These are phyloP conservation scores for Liasis olivaceus DNA, from an alignment of 2,797 vertebrate genomes.

Conservation along the genomic window DNA sequence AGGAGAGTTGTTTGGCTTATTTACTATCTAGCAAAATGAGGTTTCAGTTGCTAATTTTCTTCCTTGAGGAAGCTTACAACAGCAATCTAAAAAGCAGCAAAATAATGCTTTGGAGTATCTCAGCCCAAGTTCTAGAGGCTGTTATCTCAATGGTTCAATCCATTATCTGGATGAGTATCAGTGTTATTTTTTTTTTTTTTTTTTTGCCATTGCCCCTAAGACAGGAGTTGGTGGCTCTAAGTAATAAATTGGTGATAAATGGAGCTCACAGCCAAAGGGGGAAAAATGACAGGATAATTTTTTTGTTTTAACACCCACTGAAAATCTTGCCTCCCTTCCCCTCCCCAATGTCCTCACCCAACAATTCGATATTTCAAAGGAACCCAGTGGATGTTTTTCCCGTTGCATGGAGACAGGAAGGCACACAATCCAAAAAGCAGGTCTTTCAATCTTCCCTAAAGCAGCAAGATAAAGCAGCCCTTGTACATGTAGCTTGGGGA, in stretches of 20 bases:
- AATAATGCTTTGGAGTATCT: background rate
- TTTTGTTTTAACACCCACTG: background rate
- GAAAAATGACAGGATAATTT: background rate
- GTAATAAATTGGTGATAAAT: conserved; percentile 27
- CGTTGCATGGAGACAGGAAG: background rate
- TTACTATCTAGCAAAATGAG: background rate
- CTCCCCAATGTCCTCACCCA: background rate
- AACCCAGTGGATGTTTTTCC: background rate
- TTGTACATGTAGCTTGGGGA: background rate
- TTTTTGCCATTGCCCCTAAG: background rate
- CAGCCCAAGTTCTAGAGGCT: background rate
- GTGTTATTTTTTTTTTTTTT: background rate
- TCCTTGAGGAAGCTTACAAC: background rate
- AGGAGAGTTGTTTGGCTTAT: background rate
- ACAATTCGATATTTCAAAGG: background rate
- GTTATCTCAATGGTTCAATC: background rate
- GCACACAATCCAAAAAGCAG: background rate
- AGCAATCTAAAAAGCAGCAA: background rate
- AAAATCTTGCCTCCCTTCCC: background rate
- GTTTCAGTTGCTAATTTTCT: background rate
- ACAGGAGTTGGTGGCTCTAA: background rate
- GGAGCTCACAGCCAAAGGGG: background rate
- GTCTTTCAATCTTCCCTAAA: background rate
- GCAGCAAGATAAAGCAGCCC: background rate
- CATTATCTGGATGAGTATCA: conserved; percentile 6